These are phyloP conservation scores for Magallana angulata DNA, from an alignment of 1,140 invertebrate genomes.

Conservation along the genomic window DNA sequence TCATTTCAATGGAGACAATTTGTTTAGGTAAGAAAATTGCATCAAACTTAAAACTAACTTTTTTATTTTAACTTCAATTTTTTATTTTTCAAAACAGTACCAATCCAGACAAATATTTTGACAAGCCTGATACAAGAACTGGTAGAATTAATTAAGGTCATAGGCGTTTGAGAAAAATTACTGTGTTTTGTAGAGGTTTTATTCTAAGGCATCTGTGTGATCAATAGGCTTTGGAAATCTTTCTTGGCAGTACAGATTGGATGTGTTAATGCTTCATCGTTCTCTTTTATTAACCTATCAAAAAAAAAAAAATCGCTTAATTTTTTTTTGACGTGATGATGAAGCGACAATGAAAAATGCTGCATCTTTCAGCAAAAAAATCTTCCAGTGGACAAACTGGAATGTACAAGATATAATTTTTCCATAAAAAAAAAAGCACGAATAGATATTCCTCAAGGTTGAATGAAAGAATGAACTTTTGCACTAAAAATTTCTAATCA, in stretches of 20 bases:
- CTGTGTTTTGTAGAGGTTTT: too few relatives aligned
- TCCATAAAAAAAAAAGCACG: not conserved
- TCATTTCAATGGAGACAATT: too few relatives aligned
- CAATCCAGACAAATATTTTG: too few relatives aligned
- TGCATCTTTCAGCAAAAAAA: constrained; percentile 1
- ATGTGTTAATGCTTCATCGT: not conserved
- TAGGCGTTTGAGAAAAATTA: too few relatives aligned
- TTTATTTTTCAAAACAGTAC: too few relatives aligned
- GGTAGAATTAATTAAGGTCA: too few relatives aligned
- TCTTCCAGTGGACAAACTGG: not conserved
- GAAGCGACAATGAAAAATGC: constrained; percentile 26
- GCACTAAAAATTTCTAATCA: not conserved
- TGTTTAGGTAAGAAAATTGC: too few relatives aligned
- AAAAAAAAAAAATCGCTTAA: not conserved
- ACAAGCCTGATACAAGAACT: too few relatives aligned
- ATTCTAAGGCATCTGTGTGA: not conserved
- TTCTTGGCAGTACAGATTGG: not conserved
- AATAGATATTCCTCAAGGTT: not conserved
- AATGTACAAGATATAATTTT: not conserved
- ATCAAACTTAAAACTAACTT: too few relatives aligned
- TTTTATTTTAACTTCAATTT: too few relatives aligned
- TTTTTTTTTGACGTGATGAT: constrained; percentile 14
- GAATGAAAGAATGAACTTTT: not conserved
- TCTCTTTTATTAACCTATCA: constrained; percentile 3
- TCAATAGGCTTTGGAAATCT: not conserved